These are phyloP conservation scores for Fringilla coelebs DNA, from an alignment of 2,797 vertebrate species.

Conservation along the genomic window DNA sequence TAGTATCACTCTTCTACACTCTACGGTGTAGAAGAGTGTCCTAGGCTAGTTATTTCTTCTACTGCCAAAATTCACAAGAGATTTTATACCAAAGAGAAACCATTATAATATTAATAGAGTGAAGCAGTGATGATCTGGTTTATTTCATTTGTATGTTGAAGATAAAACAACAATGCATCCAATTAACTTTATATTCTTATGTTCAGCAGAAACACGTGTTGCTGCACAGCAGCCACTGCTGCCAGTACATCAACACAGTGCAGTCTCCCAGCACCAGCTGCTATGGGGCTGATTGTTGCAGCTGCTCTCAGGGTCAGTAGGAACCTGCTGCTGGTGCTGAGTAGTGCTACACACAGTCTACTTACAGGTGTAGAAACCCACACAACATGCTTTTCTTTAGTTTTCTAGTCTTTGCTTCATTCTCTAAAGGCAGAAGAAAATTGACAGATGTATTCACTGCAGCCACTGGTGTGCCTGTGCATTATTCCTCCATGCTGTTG, in stretches of 20 bases:
- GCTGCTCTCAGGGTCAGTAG: background rate
- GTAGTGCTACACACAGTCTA: background rate
- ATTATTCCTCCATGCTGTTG: background rate
- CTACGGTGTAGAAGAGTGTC: background rate
- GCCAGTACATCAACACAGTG: background rate
- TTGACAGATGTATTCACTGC: background rate
- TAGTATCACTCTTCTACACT: fast-evolving
- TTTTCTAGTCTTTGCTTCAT: background rate
- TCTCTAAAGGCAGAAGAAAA: background rate
- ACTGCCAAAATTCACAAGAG: background rate
- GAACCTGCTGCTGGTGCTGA: background rate
- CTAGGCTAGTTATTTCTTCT: background rate
- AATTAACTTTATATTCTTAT: background rate
- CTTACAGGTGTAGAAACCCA: background rate
- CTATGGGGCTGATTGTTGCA: fast-evolving
- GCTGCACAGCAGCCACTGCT: background rate
- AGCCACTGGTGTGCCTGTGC: background rate
- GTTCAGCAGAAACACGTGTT: background rate
- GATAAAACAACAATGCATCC: background rate
- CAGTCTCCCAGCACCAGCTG: background rate
- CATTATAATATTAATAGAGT: background rate
- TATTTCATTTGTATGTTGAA: background rate
- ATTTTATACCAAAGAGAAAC: background rate
- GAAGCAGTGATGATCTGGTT: background rate
- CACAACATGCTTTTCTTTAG: background rate